A percentile compares a stretch with the other conserved stretches of the same genome.
phyloP scores from a whole-genome alignment of 2,888 invertebrate species.

The Ennomos fuscantarius region DNA sequence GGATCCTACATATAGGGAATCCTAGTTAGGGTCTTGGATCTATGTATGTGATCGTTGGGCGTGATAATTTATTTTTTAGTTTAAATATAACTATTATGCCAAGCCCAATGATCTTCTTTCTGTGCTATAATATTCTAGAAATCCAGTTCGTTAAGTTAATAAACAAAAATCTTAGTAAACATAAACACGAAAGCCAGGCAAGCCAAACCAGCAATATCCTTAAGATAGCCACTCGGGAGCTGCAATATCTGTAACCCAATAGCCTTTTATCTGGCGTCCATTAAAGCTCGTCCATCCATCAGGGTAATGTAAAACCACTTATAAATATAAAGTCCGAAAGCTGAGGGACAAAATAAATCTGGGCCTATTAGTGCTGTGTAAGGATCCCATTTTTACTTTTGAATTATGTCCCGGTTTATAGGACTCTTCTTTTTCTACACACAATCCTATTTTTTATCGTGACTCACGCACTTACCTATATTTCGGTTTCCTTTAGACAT shows the following conservation, averaged over 20 bases:
- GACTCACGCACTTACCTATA: too few relatives aligned
- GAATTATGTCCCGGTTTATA: slow-evolving; percentile 5
- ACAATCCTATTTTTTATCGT: too few relatives aligned
- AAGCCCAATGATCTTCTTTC: too few relatives aligned
- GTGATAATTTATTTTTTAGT: too few relatives aligned
- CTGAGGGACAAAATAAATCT: slow-evolving; percentile 52
- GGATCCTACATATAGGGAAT: too few relatives aligned
- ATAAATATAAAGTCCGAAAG: slow-evolving; percentile 57
- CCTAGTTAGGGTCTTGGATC: too few relatives aligned
- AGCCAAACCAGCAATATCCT: slow-evolving; percentile 9
- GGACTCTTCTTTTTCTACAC: too few relatives aligned
- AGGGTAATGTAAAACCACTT: slow-evolving; percentile 64
- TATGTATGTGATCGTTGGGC: too few relatives aligned
- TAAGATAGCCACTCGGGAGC: slow-evolving; percentile 16
- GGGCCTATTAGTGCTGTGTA: slow-evolving; percentile 13
- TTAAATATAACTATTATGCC: too few relatives aligned
- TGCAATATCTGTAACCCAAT: slow-evolving; percentile 32
- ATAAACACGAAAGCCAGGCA: slow-evolving; percentile 1
- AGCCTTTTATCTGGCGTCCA: slow-evolving; percentile 48
- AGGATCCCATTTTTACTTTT: slow-evolving; percentile 20
- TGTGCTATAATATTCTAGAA: too few relatives aligned
- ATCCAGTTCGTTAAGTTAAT: not conserved
- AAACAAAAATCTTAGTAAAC: not conserved
- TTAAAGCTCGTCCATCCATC: slow-evolving; percentile 63
- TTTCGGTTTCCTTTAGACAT: too few relatives aligned